Percentiles rank a stretch among this genome's conserved stretches.
These are phyloP conservation scores for Rhyacichthys aspro DNA, from an alignment of 2,797 vertebrate species.

Conservation along the genomic window DNA sequence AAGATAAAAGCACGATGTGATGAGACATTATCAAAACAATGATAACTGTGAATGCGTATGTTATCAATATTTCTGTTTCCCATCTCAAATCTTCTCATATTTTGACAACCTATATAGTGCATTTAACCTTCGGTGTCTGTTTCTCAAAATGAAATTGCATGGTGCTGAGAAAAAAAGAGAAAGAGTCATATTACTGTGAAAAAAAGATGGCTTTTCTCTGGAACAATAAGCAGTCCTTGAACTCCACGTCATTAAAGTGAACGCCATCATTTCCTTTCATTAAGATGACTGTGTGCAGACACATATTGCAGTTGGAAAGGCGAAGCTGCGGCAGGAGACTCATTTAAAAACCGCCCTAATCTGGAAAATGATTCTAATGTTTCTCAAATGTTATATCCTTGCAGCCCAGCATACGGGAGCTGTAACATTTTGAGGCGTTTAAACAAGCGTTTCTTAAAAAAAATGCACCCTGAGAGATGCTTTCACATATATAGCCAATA, in stretches of 20 bases:
- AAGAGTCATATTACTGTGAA: constrained; percentile 80
- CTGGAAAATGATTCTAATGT: constrained; percentile 82
- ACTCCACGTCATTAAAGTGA: constrained; percentile 82
- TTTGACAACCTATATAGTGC: constrained; percentile 75
- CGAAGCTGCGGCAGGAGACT: constrained; percentile 78
- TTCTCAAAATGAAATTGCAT: constrained; percentile 78
- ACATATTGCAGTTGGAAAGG: constrained; percentile 79
- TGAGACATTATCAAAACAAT: constrained; percentile 73
- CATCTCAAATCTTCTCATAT: constrained; percentile 62
- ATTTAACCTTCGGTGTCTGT: constrained; percentile 79
- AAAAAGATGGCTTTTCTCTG: constrained; percentile 80
- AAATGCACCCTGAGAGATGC: constrained; percentile 56
- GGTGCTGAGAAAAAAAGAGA: constrained; percentile 49
- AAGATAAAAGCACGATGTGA: constrained; percentile 63
- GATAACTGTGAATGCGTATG: constrained; percentile 52
- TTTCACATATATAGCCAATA: constrained; percentile 69
- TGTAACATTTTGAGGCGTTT: constrained; percentile 67
- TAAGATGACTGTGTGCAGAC: constrained; percentile 83
- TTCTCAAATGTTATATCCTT: constrained; percentile 81
- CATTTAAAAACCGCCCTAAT: constrained; percentile 80
- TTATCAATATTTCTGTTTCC: constrained; percentile 77
- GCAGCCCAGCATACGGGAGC: constrained; percentile 69
- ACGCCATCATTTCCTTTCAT: constrained; percentile 83
- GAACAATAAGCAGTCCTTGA: constrained; percentile 84
- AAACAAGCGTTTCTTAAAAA: constrained; percentile 59